phyloP scores from a whole-genome alignment of 2,797 vertebrate genomes.

The Notamacropus eugenii region DNA sequence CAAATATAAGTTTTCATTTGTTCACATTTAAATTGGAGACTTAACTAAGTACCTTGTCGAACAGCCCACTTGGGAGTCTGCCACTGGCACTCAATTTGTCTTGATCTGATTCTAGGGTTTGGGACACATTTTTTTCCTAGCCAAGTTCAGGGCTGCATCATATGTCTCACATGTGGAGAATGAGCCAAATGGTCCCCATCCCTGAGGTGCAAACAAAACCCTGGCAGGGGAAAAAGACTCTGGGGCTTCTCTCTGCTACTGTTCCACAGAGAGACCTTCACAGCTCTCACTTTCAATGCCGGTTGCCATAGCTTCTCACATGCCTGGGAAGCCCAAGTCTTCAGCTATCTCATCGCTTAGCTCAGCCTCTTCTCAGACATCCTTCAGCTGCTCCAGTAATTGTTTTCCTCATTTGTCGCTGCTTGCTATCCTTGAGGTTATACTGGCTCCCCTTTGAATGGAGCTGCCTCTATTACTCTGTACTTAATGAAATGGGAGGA shows the following conservation, averaged over 20 bases:
- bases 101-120: constrained; percentile 55
- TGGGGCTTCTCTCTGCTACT: constrained; percentile 35
- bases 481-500: background rate
- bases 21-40: constrained; percentile 71
- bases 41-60: constrained; percentile 21
- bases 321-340: constrained; percentile 37
- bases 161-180: constrained; percentile 62
- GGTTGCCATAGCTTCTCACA: background rate
- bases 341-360: constrained; percentile 39
- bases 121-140: constrained; percentile 57
- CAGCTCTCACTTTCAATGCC: background rate
- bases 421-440: constrained; percentile 49
- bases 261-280: constrained; percentile 62
- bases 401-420: constrained; percentile 39
- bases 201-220: constrained; percentile 66
- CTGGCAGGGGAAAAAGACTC: constrained; percentile 58
- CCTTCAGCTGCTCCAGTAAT: constrained; percentile 27
- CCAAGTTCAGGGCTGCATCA: constrained; percentile 54
- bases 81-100: constrained; percentile 50
- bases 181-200: constrained; percentile 58
- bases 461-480: background rate
- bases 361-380: constrained; percentile 29
- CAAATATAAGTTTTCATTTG: constrained; percentile 74
- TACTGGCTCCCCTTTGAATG: constrained; percentile 41
- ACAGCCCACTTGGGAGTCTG: constrained; percentile 39